Conservation (phyloP, 2,888 invertebrate genomes). For the Drosophila greeni region DNA sequence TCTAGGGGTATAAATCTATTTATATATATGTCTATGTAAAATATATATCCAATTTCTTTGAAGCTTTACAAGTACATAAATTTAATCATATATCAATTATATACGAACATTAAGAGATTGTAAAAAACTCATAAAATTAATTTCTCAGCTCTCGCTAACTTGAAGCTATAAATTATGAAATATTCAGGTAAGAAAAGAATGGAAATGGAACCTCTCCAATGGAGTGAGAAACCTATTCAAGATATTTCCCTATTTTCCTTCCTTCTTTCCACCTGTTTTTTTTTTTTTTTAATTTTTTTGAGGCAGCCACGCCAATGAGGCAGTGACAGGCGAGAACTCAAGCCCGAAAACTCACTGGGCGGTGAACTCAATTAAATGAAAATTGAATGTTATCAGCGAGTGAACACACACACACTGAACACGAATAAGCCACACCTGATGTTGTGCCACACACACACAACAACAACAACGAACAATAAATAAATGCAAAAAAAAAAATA, state of each 20-base stretch:
- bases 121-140: background rate
- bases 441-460: constrained; percentile 13
- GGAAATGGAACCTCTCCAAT: background rate
- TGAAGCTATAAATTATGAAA: constrained; percentile 1
- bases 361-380: constrained; percentile 28
- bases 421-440: constrained; percentile 17
- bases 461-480: constrained; percentile 13
- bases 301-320: background rate
- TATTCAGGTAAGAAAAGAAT: background rate
- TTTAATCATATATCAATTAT: background rate
- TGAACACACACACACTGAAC: constrained; percentile 8
- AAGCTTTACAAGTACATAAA: background rate
- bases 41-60: background rate
- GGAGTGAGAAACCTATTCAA: background rate
- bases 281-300: background rate
- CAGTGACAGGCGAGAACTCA: constrained; percentile 9
- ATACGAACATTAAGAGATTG: background rate
- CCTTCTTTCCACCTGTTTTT: background rate
- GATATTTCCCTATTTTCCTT: background rate
- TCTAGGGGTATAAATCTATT: no score
- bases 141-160: background rate
- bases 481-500: constrained; percentile 21
- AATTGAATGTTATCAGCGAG: constrained; percentile 28
- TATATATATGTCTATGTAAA: no score
- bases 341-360: constrained; percentile 5